Conservation (phyloP, 2,797 vertebrate species). For the Phrynocephalus vlangalii region DNA sequence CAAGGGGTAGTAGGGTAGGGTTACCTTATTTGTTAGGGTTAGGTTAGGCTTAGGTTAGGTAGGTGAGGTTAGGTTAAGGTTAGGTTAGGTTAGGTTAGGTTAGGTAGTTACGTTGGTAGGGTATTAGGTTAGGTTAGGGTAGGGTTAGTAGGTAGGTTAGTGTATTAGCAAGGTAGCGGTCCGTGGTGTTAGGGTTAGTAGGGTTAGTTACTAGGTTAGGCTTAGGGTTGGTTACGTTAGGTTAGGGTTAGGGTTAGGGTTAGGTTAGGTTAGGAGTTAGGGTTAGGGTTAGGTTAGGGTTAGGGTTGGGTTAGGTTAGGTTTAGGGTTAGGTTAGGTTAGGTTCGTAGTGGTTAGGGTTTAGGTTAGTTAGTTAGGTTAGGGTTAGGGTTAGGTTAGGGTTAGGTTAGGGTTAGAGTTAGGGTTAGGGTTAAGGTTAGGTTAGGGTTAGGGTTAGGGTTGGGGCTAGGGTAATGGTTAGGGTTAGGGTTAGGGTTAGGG, state of each 20-base stretch:
- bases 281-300: constrained; percentile 6
- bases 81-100: neutral
- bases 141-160: neutral
- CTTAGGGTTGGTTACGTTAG: constrained; percentile 1
- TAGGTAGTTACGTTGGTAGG: neutral
- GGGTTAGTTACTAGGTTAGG: constrained; percentile 8
- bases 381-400: no score
- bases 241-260: no score
- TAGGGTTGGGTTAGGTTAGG: no score
- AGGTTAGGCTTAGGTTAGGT: neutral
- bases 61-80: neutral
- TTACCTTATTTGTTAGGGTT: neutral
- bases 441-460: no score
- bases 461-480: no score
- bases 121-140: neutral
- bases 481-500: no score
- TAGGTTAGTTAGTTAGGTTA: no score
- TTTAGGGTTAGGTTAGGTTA: no score
- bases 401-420: no score
- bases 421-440: no score
- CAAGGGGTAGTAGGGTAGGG: neutral
- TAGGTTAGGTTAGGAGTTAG: neutral
- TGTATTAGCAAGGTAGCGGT: neutral
- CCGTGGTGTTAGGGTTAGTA: neutral
- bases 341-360: no score